A percentile compares a stretch with the other conserved stretches of the same genome.
These are phyloP conservation scores for Himalopsyche japonica DNA, from an alignment of 2,888 invertebrate species.

Conservation along the genomic window DNA sequence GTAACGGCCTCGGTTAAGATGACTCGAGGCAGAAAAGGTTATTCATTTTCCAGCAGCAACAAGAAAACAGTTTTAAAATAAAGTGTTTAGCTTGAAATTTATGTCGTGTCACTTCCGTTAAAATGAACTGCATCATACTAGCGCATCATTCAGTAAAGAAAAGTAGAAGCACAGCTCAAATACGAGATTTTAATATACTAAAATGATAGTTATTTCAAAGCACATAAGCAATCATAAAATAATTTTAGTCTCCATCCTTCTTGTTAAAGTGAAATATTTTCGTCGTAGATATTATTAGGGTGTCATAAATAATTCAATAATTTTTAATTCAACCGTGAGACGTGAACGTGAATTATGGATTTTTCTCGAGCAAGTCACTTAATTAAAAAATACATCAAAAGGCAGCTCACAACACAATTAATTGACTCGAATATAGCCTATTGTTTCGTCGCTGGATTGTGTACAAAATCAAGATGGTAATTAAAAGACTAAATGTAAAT, in stretches of 20 bases:
- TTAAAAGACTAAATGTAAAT: too few species aligned
- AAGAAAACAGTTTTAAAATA: neutral
- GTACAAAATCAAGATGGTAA: too few species aligned
- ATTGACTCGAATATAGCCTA: too few species aligned
- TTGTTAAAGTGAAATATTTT: neutral
- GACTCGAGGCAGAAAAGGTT: neutral
- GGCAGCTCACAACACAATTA: neutral
- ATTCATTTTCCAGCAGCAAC: neutral
- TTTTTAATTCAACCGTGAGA: neutral
- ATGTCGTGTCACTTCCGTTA: neutral
- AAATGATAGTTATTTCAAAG: neutral
- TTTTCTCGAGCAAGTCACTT: neutral
- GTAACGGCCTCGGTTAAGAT: neutral
- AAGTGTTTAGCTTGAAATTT: neutral
- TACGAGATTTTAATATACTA: neutral
- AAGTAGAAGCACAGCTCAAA: neutral
- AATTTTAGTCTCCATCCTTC: neutral
- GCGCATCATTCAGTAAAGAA: neutral
- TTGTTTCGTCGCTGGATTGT: too few species aligned
- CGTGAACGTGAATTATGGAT: neutral
- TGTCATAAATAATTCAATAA: neutral
- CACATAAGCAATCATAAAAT: neutral
- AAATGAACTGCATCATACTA: neutral
- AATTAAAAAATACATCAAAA: neutral
- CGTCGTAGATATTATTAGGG: neutral